phyloP scores from a whole-genome alignment of 2,888 invertebrate species.

The Linnaemya tessellans region DNA sequence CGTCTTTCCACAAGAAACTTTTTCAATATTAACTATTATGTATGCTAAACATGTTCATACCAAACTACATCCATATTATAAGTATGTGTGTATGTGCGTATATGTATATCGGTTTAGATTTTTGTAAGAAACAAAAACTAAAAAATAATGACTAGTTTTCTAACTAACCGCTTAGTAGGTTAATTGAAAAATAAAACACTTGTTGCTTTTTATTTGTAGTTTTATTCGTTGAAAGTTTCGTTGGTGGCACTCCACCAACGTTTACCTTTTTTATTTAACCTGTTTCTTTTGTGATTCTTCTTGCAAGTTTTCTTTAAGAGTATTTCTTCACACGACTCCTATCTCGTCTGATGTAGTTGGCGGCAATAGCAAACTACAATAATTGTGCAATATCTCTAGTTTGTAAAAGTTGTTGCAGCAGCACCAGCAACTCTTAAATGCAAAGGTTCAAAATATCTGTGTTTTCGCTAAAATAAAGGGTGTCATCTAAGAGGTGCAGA shows the following conservation, averaged over 20 bases:
- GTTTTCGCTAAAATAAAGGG: constrained; percentile 21
- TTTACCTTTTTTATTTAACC: constrained; percentile 60
- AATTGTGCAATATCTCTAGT: constrained; percentile 76
- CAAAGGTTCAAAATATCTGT: not conserved
- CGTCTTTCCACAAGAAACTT: too few species aligned
- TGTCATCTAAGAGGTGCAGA: not conserved
- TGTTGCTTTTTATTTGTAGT: constrained; percentile 23
- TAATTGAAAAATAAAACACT: constrained; percentile 59
- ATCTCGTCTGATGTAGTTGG: constrained; percentile 22
- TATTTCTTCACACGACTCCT: constrained; percentile 35
- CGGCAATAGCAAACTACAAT: constrained; percentile 64
- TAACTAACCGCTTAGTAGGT: constrained; percentile 48
- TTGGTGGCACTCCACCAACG: constrained; percentile 25
- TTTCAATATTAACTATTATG: too few species aligned
- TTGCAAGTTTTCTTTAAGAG: constrained; percentile 25
- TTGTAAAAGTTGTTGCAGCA: constrained; percentile 21
- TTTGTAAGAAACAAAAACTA: not conserved
- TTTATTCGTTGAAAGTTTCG: constrained; percentile 21
- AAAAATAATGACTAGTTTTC: not conserved
- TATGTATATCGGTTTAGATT: not conserved
- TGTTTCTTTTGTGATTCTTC: constrained; percentile 43
- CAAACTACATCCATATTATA: too few species aligned
- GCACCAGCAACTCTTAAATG: constrained; percentile 11
- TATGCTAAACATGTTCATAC: too few species aligned
- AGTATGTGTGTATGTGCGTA: too few species aligned